A percentile compares a stretch with the other conserved stretches of the same genome.
phyloP scores from a whole-genome alignment of 1,140 invertebrate genomes.

The Leptopilina clavipes region DNA sequence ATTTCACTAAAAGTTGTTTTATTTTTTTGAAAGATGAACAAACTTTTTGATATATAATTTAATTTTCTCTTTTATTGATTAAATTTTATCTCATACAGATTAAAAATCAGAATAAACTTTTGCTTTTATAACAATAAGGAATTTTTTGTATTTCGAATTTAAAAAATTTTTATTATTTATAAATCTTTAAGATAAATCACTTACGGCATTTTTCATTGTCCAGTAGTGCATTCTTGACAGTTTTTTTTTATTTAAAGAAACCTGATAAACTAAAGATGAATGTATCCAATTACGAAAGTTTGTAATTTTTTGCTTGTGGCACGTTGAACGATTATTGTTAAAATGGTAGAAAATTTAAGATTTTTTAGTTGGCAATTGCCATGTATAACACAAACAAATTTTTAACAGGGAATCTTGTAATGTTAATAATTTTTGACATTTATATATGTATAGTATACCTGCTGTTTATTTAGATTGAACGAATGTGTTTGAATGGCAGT shows the following conservation, averaged over 20 bases:
- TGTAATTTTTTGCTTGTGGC: neutral
- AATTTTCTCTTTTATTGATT: no score
- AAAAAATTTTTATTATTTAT: no score
- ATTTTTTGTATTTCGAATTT: no score
- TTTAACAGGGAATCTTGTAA: neutral
- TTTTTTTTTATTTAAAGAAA: neutral
- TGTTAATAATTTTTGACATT: neutral
- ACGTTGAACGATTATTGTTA: neutral
- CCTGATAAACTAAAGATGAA: neutral
- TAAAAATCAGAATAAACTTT: no score
- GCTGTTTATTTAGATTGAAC: constrained; percentile 4
- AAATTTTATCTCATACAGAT: no score
- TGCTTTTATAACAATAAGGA: no score
- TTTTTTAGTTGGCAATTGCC: neutral
- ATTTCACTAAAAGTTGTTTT: no score
- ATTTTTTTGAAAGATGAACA: no score
- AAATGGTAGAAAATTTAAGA: neutral
- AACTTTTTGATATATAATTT: no score
- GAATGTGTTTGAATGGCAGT: neutral
- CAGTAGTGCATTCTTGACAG: neutral
- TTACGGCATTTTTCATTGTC: neutral
- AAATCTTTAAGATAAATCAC: no score
- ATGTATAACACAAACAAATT: neutral
- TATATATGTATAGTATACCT: neutral
- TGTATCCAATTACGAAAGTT: neutral